Evolutionary conservation across 2,888 invertebrate genomes (phyloP).

Genomic region (Eledona agricola): DNA sequence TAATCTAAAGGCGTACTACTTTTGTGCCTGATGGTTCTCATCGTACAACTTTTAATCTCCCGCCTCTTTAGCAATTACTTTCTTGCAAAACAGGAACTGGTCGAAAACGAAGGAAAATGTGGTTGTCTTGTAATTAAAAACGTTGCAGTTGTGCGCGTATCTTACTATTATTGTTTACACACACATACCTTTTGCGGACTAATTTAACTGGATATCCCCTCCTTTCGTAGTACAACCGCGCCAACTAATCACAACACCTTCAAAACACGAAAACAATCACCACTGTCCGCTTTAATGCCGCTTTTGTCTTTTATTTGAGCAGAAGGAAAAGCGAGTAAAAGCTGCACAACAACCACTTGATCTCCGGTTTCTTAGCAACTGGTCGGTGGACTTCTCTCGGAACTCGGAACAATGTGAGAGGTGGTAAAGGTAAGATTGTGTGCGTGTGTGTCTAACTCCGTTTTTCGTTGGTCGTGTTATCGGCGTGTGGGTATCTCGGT

Average conservation of each 20-base stretch:
- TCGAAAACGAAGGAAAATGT: too few species aligned
- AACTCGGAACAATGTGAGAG: conserved; percentile 36
- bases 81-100: too few species aligned
- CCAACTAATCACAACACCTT: conserved; percentile 12
- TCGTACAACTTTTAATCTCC: too few species aligned
- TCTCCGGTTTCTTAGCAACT: conserved; percentile 35
- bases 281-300: conserved; percentile 4
- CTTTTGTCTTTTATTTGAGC: conserved; percentile 10
- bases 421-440: conserved; percentile 36
- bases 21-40: too few species aligned
- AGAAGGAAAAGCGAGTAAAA: conserved; percentile 8
- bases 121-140: too few species aligned
- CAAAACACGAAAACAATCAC: conserved; percentile 8
- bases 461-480: conserved; percentile 25
- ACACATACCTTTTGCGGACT: conserved; percentile 22
- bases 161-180: too few species aligned
- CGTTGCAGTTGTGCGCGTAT: too few species aligned
- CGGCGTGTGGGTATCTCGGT: conserved; percentile 14
- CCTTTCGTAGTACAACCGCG: neutral
- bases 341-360: conserved; percentile 22
- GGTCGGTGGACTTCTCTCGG: conserved; percentile 33
- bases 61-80: too few species aligned
- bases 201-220: conserved; percentile 7
- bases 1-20: too few species aligned
- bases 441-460: conserved; percentile 25